Base-by-base conservation (phyloP, 2,888 invertebrate genomes). In the Torymus aiolomorphi region DNA sequence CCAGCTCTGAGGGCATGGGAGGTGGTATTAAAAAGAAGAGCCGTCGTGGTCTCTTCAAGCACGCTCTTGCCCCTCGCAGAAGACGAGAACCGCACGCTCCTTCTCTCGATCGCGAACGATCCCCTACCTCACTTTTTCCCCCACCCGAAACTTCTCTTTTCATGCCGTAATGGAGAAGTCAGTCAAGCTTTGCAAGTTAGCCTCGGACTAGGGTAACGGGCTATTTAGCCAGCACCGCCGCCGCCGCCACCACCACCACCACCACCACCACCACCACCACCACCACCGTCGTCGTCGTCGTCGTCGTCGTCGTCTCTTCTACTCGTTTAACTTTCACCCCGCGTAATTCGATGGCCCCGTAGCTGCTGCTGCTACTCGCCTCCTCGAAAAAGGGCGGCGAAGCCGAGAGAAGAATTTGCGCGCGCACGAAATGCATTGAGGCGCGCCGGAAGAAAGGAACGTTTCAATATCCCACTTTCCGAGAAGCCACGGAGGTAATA, bases 141-240 rank as follows among this genome's bases (percentile, higher is more conserved):
- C 42, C 42, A 42, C 49, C 72, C 59, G 59, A 73, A 72, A 78
- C 69, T 70, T 65, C 51, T 57, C 74, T 63, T 69, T 79, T 79
- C 78, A 82, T 74, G 72, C 75, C 80, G 83, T 88, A 88, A 88
- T 88, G 86, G 86, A 87, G 86, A 86, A 88, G 87, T 88, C 87
- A 88, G 86, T 88, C 86, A 86, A 87, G 84, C 84, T 82, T 83
- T 70, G 84, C 82, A 84, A 87, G 85, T 87, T 86, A 86, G 84
- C 85, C 82, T 83, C 78, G 82, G 77, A 83, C 82, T 49, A 61
- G 81, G 69, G 82, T 82, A 84, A 84, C 83, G 78, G 83, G 81
- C 83, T 85, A 85, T 85, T 86, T 86, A 83, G 83, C 80, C 2
- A 20, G 20, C 20, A 20, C 20, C 20, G 20, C 20, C 20, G 20